A percentile compares a stretch with the other conserved stretches of the same genome.
Evolutionary conservation across 1,140 invertebrate genomes (phyloP).

Genomic region (Rhyzopertha dominica): DNA sequence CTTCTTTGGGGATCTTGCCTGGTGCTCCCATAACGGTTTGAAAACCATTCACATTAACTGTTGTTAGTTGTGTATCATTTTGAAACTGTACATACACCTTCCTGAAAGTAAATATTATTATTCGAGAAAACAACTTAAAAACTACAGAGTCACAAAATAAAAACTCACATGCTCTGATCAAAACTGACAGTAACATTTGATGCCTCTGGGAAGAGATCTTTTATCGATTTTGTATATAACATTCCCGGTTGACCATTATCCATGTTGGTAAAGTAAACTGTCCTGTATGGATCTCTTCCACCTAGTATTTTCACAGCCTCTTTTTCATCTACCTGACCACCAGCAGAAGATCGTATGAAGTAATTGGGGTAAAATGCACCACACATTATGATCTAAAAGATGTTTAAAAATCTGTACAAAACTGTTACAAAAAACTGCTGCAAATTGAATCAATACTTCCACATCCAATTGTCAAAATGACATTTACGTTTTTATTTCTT

Average conservation of each 20-base stretch:
- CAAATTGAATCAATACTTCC: no score
- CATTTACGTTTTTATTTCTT: no score
- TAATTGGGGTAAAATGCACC: slow-evolving; percentile 92
- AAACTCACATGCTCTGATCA: slow-evolving; percentile 51
- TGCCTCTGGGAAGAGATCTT: slow-evolving; percentile 48
- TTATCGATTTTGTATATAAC: slow-evolving; percentile 61
- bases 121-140: background rate
- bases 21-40: slow-evolving; percentile 45
- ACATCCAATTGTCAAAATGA: no score
- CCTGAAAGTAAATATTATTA: slow-evolving; percentile 26
- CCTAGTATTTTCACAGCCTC: slow-evolving; percentile 61
- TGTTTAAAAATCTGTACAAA: slow-evolving; percentile 6
- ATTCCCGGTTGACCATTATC: no score
- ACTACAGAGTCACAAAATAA: background rate
- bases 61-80: slow-evolving; percentile 28
- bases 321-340: slow-evolving; percentile 47
- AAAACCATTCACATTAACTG: slow-evolving; percentile 27
- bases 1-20: slow-evolving; percentile 59
- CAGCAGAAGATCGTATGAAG: slow-evolving; percentile 55
- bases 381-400: slow-evolving; percentile 60
- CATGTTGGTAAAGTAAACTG: slow-evolving; percentile 66
- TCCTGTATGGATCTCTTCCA: slow-evolving; percentile 68
- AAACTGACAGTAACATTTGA: slow-evolving; percentile 58
- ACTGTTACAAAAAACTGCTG: no score
- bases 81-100: slow-evolving; percentile 59